Conservation (phyloP, 2,113 vertebrate genomes). For the Aptenodytes patagonicus region DNA sequence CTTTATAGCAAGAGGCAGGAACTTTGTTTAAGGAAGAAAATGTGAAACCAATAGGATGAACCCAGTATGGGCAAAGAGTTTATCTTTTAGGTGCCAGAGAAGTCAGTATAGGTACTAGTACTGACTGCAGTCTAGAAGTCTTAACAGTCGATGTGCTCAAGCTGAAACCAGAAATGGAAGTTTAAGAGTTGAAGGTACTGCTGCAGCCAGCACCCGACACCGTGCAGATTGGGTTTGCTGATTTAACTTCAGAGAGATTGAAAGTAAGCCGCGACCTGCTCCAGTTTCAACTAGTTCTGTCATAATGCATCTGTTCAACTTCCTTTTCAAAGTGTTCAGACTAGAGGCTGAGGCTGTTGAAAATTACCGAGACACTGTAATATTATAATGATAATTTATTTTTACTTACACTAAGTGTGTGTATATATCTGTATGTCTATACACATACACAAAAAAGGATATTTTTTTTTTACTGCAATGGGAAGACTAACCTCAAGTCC, state of each 20-base stretch:
- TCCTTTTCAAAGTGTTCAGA: fast-evolving
- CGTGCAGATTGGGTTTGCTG: fast-evolving
- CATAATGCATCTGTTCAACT: fast-evolving
- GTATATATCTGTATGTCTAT: neutral
- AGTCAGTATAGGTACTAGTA: neutral
- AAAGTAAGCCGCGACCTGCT: neutral
- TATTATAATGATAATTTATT: neutral
- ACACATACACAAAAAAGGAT: neutral
- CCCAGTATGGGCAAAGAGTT: neutral
- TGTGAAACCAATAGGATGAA: neutral
- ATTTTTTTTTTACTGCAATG: neutral
- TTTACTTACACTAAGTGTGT: neutral
- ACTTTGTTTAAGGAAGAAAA: neutral
- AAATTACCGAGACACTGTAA: fast-evolving
- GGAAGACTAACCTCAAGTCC: neutral
- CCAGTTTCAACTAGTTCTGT: neutral
- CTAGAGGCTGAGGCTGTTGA: neutral
- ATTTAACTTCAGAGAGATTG: fast-evolving
- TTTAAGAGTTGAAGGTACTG: neutral
- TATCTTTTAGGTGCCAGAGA: neutral
- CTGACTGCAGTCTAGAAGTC: too few relatives aligned
- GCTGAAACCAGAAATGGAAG: neutral
- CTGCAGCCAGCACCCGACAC: neutral
- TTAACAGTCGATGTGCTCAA: neutral
- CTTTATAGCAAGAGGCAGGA: neutral